Percentiles rank a stretch among this genome's conserved stretches.
Conservation (phyloP, 23 tunicate genomes). For the Corella eumyota region DNA sequence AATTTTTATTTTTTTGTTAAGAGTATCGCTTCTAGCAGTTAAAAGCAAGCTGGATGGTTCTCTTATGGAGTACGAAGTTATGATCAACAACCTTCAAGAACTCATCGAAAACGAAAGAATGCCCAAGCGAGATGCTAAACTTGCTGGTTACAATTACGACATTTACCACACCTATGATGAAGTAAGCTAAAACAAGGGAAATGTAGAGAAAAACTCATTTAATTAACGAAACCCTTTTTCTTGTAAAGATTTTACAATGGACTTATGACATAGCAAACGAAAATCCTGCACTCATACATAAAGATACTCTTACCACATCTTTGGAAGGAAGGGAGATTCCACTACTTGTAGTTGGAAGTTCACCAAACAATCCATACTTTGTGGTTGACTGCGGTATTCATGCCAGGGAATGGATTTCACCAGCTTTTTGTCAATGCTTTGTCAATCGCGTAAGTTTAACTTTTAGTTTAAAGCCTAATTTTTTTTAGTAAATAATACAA, state of each 20-base stretch:
- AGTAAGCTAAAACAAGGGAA: conserved; percentile 3
- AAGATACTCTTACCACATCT: not conserved
- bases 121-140: not conserved
- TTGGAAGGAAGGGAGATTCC: conserved; percentile 62
- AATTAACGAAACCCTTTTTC: too few species aligned
- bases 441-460: conserved; percentile 52
- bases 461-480: not conserved
- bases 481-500: too few species aligned
- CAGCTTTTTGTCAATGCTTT: conserved; percentile 95
- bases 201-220: not conserved
- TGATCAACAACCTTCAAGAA: conserved; percentile 45
- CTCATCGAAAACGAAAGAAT: conserved; percentile 23
- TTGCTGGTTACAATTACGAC: conserved; percentile 34
- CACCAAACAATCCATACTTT: conserved; percentile 30
- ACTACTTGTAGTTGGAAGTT: conserved; percentile 14
- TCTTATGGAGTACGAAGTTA: conserved; percentile 36
- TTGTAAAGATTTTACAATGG: conserved; percentile 58
- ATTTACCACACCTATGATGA: conserved; percentile 65
- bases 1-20: conserved; percentile 10
- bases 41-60: conserved; percentile 18
- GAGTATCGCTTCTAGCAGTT: conserved; percentile 15
- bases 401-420: conserved; percentile 98
- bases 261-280: conserved; percentile 24
- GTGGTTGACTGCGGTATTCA: conserved; percentile 97
- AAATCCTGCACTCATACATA: conserved; percentile 13